Percentiles rank a stretch among this genome's conserved stretches.
phyloP scores from a whole-genome alignment of 2,888 invertebrate species.

The Drosophila tripunctata region DNA sequence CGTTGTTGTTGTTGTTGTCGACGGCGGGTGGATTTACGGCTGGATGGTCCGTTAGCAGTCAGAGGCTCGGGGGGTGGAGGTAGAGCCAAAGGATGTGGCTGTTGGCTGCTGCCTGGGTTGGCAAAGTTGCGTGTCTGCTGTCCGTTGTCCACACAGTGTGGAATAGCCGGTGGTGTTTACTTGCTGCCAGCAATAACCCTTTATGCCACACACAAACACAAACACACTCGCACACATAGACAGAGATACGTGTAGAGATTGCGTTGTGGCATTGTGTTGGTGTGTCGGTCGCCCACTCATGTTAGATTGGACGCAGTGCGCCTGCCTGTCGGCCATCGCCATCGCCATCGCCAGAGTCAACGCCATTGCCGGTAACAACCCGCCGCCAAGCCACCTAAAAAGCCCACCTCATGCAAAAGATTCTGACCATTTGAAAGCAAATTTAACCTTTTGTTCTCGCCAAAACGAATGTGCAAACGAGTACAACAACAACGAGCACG shows the following conservation, averaged over 20 bases:
- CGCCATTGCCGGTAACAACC: constrained; percentile 25
- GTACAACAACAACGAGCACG: background rate
- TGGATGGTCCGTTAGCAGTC: constrained; percentile 57
- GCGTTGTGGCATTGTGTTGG: constrained; percentile 31
- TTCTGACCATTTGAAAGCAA: constrained; percentile 83
- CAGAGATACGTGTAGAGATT: constrained; percentile 19
- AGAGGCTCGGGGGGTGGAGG: constrained; percentile 4
- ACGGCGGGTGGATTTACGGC: constrained; percentile 72
- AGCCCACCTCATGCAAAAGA: constrained; percentile 76
- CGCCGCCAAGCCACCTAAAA: constrained; percentile 44
- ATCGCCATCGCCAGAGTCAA: constrained; percentile 3
- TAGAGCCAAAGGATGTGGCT: constrained; percentile 24
- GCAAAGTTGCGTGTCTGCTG: constrained; percentile 23
- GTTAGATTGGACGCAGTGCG: constrained; percentile 56
- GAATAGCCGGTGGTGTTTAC: constrained; percentile 81
- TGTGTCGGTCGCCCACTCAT: constrained; percentile 66
- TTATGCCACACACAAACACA: constrained; percentile 40
- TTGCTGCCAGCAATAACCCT: constrained; percentile 81
- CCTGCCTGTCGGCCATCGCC: constrained; percentile 75
- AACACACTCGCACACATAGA: constrained; percentile 19
- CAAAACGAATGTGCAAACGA: constrained; percentile 37
- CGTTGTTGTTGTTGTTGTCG: constrained; percentile 4
- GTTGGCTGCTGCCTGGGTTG: constrained; percentile 30
- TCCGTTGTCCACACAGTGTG: constrained; percentile 48
- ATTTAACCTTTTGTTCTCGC: constrained; percentile 81